A percentile compares a stretch with the other conserved stretches of the same genome.
Conservation (phyloP, 2,113 vertebrate species). For the Aplodontia rufa region DNA sequence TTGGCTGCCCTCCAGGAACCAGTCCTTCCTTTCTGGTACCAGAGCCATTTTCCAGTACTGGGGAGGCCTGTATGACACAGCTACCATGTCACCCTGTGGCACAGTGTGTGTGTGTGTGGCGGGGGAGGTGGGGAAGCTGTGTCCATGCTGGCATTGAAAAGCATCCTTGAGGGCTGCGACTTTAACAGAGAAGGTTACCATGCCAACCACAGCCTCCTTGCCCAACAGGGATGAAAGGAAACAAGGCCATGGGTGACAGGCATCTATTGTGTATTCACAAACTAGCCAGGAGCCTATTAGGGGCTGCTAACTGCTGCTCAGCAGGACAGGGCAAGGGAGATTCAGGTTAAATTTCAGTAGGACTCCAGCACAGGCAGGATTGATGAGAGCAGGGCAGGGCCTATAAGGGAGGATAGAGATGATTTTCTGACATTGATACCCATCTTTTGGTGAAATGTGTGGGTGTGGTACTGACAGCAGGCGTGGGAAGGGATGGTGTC, state of each 20-base stretch:
- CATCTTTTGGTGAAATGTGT: slow-evolving; percentile 66
- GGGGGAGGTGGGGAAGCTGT: background rate
- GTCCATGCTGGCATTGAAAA: slow-evolving; percentile 68
- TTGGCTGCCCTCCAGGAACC: slow-evolving; percentile 36
- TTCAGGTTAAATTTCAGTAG: slow-evolving; percentile 45
- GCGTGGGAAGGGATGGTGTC: slow-evolving; percentile 55
- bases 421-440: slow-evolving; percentile 59
- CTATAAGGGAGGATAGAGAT: slow-evolving; percentile 46
- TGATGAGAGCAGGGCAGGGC: slow-evolving; percentile 12
- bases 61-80: slow-evolving; percentile 66
- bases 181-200: slow-evolving; percentile 77
- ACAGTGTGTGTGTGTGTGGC: background rate
- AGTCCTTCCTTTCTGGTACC: slow-evolving; percentile 17
- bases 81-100: slow-evolving; percentile 48
- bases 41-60: background rate
- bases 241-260: slow-evolving; percentile 66
- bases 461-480: slow-evolving; percentile 65
- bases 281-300: slow-evolving; percentile 54
- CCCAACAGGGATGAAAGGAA: slow-evolving; percentile 72
- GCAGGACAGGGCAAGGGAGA: slow-evolving; percentile 10
- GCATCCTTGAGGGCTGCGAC: slow-evolving; percentile 72
- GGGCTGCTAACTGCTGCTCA: slow-evolving; percentile 22
- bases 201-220: slow-evolving; percentile 75
- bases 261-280: slow-evolving; percentile 64
- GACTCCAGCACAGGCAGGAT: slow-evolving; percentile 17